A percentile compares a stretch with the other conserved stretches of the same genome.
Conservation (phyloP, 2,888 invertebrate species). For the Lasiommata megera region DNA sequence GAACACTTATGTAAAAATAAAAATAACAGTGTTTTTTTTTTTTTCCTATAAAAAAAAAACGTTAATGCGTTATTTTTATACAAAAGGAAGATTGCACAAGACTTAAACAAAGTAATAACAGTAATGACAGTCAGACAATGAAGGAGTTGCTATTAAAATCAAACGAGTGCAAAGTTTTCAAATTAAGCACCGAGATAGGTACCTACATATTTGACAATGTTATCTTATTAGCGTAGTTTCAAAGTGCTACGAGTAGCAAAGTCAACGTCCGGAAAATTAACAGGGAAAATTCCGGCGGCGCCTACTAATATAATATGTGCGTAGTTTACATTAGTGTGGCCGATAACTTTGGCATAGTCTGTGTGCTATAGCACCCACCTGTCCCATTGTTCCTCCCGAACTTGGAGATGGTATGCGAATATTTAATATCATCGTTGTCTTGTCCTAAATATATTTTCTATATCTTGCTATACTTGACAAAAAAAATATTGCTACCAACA, state of each 20-base stretch:
- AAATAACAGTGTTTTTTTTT: no score
- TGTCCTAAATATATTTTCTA: not conserved
- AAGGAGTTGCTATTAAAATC: no score
- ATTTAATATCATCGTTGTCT: not conserved
- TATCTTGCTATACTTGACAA: no score
- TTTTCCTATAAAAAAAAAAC: no score
- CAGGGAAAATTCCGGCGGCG: slow-evolving; percentile 11
- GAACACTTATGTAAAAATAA: no score
- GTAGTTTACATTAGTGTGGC: slow-evolving; percentile 1
- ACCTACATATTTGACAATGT: slow-evolving; percentile 7
- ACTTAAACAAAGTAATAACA: no score
- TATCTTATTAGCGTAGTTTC: slow-evolving; percentile 6
- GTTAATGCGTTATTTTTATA: no score
- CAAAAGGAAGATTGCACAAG: no score
- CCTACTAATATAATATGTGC: slow-evolving; percentile 17
- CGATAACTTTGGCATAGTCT: slow-evolving; percentile 17
- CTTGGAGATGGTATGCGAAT: not conserved
- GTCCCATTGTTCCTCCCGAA: slow-evolving; percentile 4
- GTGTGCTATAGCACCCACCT: slow-evolving; percentile 3
- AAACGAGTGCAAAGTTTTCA: not conserved
- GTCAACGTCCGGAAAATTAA: slow-evolving; percentile 17
- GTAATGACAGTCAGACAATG: no score
- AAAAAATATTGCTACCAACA: no score
- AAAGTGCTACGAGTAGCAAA: not conserved
- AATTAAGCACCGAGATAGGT: not conserved